These are phyloP conservation scores for Ctenochaetus hawaiiensis DNA, from an alignment of 2,797 vertebrate genomes.

Conservation along the genomic window DNA sequence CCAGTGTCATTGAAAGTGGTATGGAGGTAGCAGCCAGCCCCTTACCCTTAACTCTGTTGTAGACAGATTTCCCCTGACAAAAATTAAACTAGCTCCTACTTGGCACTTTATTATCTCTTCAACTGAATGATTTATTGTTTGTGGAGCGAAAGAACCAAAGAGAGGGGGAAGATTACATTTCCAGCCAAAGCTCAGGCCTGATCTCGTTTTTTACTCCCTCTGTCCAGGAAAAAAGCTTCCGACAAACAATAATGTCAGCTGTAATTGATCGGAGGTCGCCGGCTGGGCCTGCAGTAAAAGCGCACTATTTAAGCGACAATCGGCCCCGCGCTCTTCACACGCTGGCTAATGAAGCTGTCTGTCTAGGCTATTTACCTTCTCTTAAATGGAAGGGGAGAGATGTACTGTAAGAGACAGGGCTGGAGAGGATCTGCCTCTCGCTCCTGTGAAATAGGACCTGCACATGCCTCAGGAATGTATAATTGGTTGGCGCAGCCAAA, in stretches of 20 bases:
- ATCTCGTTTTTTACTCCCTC: constrained; percentile 81
- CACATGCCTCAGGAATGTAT: constrained; percentile 88
- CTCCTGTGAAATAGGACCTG: constrained; percentile 86
- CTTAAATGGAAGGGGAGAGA: constrained; percentile 89
- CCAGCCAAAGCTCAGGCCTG: constrained; percentile 83
- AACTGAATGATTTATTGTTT: constrained; percentile 94
- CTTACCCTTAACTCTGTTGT: constrained; percentile 80
- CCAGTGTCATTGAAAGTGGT: constrained; percentile 74
- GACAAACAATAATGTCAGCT: constrained; percentile 89
- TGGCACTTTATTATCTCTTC: constrained; percentile 92
- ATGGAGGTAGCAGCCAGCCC: constrained; percentile 64
- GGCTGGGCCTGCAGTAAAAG: constrained; percentile 88
- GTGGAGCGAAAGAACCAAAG: constrained; percentile 88
- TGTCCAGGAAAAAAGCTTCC: constrained; percentile 84
- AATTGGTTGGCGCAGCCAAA: constrained; percentile 86
- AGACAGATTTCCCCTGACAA: constrained; percentile 90
- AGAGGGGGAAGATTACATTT: constrained; percentile 91
- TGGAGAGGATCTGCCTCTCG: constrained; percentile 85
- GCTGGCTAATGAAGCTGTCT: constrained; percentile 91
- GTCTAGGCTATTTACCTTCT: constrained; percentile 90
- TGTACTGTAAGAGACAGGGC: constrained; percentile 88
- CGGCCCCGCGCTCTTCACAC: constrained; percentile 87
- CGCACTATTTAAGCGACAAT: constrained; percentile 90
- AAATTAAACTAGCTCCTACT: constrained; percentile 91
- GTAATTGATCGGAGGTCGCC: constrained; percentile 87